Conservation (phyloP, 2,797 vertebrate genomes). For the Acomys russatus region DNA sequence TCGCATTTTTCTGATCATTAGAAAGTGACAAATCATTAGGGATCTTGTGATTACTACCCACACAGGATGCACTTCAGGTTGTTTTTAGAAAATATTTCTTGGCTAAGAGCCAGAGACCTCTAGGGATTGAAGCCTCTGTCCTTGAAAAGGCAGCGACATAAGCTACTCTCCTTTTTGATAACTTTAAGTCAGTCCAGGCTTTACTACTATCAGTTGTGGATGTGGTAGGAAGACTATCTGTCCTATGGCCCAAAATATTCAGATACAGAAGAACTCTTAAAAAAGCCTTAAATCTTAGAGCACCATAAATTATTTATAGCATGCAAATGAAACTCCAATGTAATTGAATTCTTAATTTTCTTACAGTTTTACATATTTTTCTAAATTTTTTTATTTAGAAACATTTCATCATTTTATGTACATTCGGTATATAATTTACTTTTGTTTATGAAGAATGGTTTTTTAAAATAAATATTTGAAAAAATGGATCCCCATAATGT, state of each 20-base stretch:
- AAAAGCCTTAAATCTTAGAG: constrained; percentile 38
- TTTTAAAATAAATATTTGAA: constrained; percentile 29
- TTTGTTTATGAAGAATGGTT: constrained; percentile 53
- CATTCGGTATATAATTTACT: constrained; percentile 9
- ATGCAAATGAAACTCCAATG: constrained; percentile 67
- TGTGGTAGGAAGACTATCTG: constrained; percentile 44
- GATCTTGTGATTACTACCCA: neutral
- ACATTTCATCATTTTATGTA: constrained; percentile 28
- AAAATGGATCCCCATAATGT: constrained; percentile 46
- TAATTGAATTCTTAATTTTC: constrained; percentile 64
- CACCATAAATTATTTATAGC: constrained; percentile 63
- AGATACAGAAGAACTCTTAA: constrained; percentile 18
- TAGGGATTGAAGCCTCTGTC: constrained; percentile 17
- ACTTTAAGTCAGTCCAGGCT: constrained; percentile 26
- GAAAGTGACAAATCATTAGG: constrained; percentile 52
- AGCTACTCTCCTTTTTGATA: neutral
- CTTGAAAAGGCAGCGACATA: constrained; percentile 50
- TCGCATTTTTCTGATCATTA: constrained; percentile 39
- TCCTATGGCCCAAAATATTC: neutral
- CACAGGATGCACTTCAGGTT: constrained; percentile 39
- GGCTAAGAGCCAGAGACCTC: constrained; percentile 31
- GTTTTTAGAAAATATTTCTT: constrained; percentile 63
- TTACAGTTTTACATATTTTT: constrained; percentile 32
- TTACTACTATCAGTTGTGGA: neutral
- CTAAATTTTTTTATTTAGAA: constrained; percentile 40